Conservation (phyloP, 2,113 vertebrate genomes). For the Leucopsar rothschildi region DNA sequence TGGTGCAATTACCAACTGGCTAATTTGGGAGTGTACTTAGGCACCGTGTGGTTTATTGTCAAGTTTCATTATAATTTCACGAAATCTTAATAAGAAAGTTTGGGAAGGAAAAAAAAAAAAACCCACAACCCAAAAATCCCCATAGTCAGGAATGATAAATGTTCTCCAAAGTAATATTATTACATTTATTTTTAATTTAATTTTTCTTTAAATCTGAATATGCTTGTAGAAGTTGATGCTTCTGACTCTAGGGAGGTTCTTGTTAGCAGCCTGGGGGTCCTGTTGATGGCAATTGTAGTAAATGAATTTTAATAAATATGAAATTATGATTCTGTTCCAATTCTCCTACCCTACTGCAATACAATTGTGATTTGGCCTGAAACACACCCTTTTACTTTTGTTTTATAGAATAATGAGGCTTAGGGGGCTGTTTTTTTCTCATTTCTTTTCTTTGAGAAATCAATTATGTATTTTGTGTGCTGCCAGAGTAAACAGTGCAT, state of each 20-base stretch:
- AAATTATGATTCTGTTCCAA: neutral
- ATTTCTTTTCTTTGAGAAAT: constrained; percentile 3
- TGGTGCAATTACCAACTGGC: neutral
- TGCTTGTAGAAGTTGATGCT: constrained; percentile 7
- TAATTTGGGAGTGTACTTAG: neutral
- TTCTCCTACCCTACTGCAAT: neutral
- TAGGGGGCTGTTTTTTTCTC: neutral
- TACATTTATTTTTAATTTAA: constrained; percentile 43
- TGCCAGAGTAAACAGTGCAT: constrained; percentile 11
- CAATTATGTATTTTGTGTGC: neutral
- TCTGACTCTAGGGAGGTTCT: constrained; percentile 27
- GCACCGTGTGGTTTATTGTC: constrained; percentile 37
- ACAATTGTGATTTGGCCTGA: neutral
- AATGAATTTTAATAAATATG: constrained; percentile 42
- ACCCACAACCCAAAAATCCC: neutral
- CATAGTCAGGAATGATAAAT: neutral
- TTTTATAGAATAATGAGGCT: neutral
- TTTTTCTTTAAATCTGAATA: constrained; percentile 25
- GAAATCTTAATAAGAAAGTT: constrained; percentile 53
- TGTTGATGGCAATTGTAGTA: constrained; percentile 30
- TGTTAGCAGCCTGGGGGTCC: neutral
- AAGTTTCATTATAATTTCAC: constrained; percentile 22
- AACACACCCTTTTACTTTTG: neutral
- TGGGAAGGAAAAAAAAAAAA: neutral
- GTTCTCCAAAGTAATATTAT: constrained; percentile 33